Percentiles rank a stretch among this genome's conserved stretches.
These are phyloP conservation scores for Pseudomyrmex concolor DNA, from an alignment of 1,140 invertebrate genomes.

Conservation along the genomic window DNA sequence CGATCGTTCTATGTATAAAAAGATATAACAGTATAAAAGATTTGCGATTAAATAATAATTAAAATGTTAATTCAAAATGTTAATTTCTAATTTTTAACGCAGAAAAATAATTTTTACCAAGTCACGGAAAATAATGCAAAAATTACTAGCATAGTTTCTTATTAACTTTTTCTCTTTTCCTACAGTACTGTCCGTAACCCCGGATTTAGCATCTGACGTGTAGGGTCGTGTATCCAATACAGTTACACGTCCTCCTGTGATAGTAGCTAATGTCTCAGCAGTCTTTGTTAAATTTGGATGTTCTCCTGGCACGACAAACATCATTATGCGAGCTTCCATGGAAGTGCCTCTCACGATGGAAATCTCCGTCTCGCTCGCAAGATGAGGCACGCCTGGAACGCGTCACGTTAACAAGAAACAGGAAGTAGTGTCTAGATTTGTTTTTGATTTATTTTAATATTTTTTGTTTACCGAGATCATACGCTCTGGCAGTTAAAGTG, in stretches of 20 bases:
- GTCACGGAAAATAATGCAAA: too few species aligned
- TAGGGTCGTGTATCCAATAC: conserved; percentile 91
- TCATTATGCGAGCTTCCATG: conserved; percentile 88
- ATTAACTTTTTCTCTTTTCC: conserved; percentile 72
- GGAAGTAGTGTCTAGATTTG: not conserved
- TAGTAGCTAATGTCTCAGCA: conserved; percentile 89
- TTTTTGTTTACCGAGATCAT: conserved; percentile 88
- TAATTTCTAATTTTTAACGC: too few species aligned
- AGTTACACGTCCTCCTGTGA: conserved; percentile 91
- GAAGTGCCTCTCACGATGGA: conserved; percentile 89
- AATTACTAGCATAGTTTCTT: not conserved
- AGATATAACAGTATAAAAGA: not conserved
- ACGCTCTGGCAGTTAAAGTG: conserved; percentile 89
- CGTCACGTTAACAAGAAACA: not conserved
- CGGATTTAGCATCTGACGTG: conserved; percentile 79
- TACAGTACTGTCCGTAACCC: conserved; percentile 51
- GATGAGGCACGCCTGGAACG: conserved; percentile 87
- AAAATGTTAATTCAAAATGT: too few species aligned
- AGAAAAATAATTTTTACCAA: too few species aligned
- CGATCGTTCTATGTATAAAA: conserved; percentile 87
- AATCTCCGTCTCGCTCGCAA: conserved; percentile 88
- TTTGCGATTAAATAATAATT: not conserved
- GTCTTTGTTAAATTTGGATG: conserved; percentile 90
- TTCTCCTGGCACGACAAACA: conserved; percentile 91
- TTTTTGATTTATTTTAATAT: not conserved